Conservation (phyloP, 2,888 invertebrate species). For the Liposcelis brunnea region DNA sequence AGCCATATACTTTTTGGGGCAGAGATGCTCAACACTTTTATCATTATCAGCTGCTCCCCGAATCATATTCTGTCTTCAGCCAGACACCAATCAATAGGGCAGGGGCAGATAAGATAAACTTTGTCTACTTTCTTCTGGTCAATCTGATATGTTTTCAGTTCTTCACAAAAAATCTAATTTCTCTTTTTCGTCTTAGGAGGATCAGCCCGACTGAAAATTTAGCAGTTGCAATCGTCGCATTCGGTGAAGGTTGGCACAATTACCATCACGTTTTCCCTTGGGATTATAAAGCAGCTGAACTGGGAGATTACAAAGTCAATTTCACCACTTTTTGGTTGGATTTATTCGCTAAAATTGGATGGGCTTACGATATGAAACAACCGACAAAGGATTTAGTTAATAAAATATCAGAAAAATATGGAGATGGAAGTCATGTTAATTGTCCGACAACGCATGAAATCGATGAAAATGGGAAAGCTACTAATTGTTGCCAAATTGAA, state of each 20-base stretch:
- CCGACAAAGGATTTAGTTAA: constrained; percentile 38
- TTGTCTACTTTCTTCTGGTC: too few species aligned
- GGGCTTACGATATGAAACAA: constrained; percentile 59
- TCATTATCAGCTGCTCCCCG: too few species aligned
- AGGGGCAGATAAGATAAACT: too few species aligned
- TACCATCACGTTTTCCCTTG: constrained; percentile 88
- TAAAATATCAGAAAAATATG: constrained; percentile 34
- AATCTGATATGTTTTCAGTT: too few species aligned
- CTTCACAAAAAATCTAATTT: too few species aligned
- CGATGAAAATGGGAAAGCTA: constrained; percentile 4
- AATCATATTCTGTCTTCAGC: too few species aligned
- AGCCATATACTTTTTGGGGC: too few species aligned
- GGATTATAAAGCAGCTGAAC: constrained; percentile 82
- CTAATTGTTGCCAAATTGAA: too few species aligned
- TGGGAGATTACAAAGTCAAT: constrained; percentile 39
- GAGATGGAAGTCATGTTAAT: constrained; percentile 28
- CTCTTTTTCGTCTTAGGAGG: constrained; percentile 32
- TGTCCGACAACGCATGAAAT: constrained; percentile 11
- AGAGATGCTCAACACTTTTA: too few species aligned
- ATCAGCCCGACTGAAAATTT: constrained; percentile 66
- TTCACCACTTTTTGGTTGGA: constrained; percentile 38
- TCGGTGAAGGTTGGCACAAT: constrained; percentile 89
- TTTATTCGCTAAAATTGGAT: constrained; percentile 31
- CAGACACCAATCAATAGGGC: too few species aligned
- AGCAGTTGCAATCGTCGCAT: constrained; percentile 48